These are phyloP conservation scores for Passerina amoena DNA, from an alignment of 2,113 vertebrate genomes.

Conservation along the genomic window DNA sequence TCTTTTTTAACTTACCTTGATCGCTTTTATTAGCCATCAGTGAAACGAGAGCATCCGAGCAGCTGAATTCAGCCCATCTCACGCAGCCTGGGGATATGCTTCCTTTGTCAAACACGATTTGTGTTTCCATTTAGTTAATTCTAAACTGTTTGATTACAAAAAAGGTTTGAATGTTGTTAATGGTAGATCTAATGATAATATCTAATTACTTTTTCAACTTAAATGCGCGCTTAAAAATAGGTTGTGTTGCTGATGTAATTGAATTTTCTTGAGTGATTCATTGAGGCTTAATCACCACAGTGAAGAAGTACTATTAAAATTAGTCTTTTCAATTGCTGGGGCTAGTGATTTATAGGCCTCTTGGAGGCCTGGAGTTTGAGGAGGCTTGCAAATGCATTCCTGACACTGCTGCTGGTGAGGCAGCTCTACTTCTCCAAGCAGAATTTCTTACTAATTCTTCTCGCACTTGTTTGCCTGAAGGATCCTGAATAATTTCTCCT, in stretches of 20 bases:
- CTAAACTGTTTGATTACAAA: background rate
- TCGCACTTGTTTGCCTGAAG: constrained; percentile 39
- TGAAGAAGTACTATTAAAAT: constrained; percentile 44
- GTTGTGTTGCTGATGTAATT: constrained; percentile 46
- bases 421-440: background rate
- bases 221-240: constrained; percentile 25
- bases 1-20: constrained; percentile 13
- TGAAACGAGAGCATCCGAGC: background rate
- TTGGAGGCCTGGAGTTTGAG: constrained; percentile 46
- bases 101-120: background rate
- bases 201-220: constrained; percentile 47
- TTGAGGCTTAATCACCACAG: constrained; percentile 8
- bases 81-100: background rate
- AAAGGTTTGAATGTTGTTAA: background rate
- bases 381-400: background rate
- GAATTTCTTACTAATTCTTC: constrained; percentile 47
- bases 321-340: constrained; percentile 42
- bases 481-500: constrained; percentile 10
- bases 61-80: background rate
- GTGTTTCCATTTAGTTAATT: constrained; percentile 23
- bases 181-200: constrained; percentile 53
- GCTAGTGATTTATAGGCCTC: constrained; percentile 47
- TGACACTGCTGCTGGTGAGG: background rate
- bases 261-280: constrained; percentile 57
- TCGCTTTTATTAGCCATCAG: background rate